phyloP scores from a whole-genome alignment of 2,797 vertebrate genomes.

The Neomorphus geoffroyi region DNA sequence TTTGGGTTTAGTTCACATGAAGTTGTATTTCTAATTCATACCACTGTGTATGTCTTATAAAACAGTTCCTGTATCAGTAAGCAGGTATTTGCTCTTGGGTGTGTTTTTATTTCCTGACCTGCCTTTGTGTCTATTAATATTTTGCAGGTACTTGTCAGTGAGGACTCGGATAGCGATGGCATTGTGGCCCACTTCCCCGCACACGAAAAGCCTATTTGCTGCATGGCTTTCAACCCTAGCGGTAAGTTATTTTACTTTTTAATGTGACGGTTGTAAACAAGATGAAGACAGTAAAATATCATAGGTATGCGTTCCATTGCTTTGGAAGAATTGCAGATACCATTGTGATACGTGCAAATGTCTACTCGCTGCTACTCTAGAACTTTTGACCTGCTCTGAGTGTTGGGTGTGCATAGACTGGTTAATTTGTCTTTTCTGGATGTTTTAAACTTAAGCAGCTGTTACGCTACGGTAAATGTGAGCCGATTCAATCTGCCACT shows the following conservation, averaged over 20 bases:
- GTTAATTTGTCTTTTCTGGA: background rate
- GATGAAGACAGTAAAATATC: background rate
- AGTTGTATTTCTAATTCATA: background rate
- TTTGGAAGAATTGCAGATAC: background rate
- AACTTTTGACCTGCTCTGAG: background rate
- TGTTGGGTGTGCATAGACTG: background rate
- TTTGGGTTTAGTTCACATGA: background rate
- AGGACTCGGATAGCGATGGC: constrained; percentile 94
- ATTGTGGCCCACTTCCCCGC: constrained; percentile 98
- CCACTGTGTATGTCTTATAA: fast-evolving
- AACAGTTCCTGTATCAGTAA: background rate
- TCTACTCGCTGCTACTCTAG: background rate
- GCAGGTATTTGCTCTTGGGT: background rate
- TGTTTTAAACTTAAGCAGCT: background rate
- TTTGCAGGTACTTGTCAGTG: constrained; percentile 91
- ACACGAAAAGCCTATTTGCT: constrained; percentile 98
- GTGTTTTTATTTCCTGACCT: background rate
- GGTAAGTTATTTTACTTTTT: constrained; percentile 79
- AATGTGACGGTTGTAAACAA: background rate
- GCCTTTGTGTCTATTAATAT: background rate
- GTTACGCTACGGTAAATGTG: fast-evolving
- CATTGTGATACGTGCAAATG: fast-evolving
- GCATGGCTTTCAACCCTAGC: constrained; percentile 97
- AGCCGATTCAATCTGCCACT: background rate
- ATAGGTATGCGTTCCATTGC: fast-evolving